Evolutionary conservation across 2,888 invertebrate species (phyloP), one percentile per base, ranked within the genome.

Genomic region (Torymus auratus): DNA sequence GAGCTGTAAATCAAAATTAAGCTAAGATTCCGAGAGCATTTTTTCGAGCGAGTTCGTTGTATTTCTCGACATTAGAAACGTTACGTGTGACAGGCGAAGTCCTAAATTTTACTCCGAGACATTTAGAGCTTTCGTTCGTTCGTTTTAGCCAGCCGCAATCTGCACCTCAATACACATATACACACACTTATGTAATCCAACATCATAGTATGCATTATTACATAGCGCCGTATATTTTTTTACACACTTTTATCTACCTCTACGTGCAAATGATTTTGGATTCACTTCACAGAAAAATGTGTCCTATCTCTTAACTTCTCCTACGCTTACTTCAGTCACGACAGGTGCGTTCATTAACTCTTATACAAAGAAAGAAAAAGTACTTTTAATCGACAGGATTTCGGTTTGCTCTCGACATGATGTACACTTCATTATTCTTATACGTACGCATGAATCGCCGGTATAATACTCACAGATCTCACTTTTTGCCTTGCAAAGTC

Each of bases 181-280:
- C 41, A 28, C 28, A 28, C 28, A 17, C 56, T 69, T 64, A 64
- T 50, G 73, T 64, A 79, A 79, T 79, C 64, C 79, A 74, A 74
- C 58, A 13, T 79, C 79, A 73, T 79, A 69, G 4, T 64, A 69
- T 79, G 79, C 64, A 79, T 68, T 28, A 71, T 23, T 17, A 61
- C 58, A 74, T 28, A 79, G 56, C 64, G 52, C 69, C 58, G 65
- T 56, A 64, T 65, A 64, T 64, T 69, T 70, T 60, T 75, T 41
- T 41, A 41, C 41, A 71, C 60, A 65, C 62, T 65, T 65, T 60
- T 60, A 80, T 80, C 80, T 80, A 80, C 80, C 80, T 80, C 74
- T 61, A 28, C 14, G 58, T 79, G 80, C 80, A 71, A 74, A 64
- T 80, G 75, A 80, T 70, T 80, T 80, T 80, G 70, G 80, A 75